Base-by-base conservation (phyloP, 1,140 invertebrate species). In the Drosophila nikananu region DNA sequence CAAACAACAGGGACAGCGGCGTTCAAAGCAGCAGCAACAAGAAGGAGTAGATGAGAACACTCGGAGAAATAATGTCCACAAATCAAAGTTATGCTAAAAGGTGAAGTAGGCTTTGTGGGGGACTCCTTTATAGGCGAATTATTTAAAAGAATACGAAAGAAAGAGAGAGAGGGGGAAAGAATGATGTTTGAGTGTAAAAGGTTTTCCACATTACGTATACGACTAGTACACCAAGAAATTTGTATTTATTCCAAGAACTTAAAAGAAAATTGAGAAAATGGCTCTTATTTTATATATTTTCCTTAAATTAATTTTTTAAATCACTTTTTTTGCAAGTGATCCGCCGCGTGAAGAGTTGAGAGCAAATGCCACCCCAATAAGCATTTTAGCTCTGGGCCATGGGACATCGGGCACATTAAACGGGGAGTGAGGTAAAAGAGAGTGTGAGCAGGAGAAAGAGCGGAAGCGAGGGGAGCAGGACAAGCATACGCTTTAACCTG, bases 321-420 rank as follows among this genome's bases (percentile, higher is more conserved):
- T 15, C 13, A 8, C 4, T 55, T 48, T 71, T 67, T 35, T 71
- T 44, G 8, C 23, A 15, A 70, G 52, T 55, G 62, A 54, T 7
- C 7, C 37, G 37, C 25, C 35, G 30, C 46, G 15, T 42, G 64
- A 27, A 70, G 30, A 71, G 61, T 44, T 55, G 42, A 62, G 41
- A 61, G 59, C 52, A 89, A 87, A 87, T 84, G 84, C 84, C 84
- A 87, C 84, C 84, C 84, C 84, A 87, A 89, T 89, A 74, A 79
- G 77, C 80, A 87, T 77, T 86, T 80, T 76, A 65, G 80, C 80
- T 89, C 84, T 83, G 84, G 80, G 83, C 71, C 84, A 87, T 72
- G 84, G 71, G 67, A 82, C 71, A 87, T 48, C 64, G 62, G 82
- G 15, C 54, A 57, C 35, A 57, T 57, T 39, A 39, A 57, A 46